Evolutionary conservation across 1,140 invertebrate genomes (phyloP).

Genomic region (Caenorhabditis latens): DNA sequence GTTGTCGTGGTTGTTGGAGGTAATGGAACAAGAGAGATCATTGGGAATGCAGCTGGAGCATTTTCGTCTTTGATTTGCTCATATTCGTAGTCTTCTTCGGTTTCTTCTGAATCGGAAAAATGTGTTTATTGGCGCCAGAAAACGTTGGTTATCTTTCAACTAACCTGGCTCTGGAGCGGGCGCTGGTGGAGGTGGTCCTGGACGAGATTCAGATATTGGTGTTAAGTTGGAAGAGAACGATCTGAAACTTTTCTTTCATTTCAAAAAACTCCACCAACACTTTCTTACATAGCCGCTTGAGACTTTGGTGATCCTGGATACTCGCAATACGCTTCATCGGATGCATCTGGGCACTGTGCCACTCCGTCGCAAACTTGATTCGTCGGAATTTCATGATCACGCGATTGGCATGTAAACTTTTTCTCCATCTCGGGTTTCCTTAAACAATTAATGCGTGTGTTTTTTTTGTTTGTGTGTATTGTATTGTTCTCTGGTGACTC

Average conservation of each 20-base stretch:
- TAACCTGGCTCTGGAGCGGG: conserved; percentile 3
- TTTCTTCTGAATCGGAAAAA: background rate
- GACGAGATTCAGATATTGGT: conserved; percentile 3
- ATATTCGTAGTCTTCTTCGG: conserved; percentile 62
- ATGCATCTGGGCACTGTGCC: conserved; percentile 62
- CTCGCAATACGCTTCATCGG: conserved; percentile 67
- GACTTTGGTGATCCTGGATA: conserved; percentile 38
- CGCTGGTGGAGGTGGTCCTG: background rate
- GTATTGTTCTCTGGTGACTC: background rate
- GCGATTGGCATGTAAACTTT: conserved; percentile 61
- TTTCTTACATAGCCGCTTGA: background rate
- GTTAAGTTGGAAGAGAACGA: conserved; percentile 3
- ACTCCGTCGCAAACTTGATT: conserved; percentile 67
- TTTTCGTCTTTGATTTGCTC: conserved; percentile 57
- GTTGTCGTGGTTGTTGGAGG: conserved; percentile 10
- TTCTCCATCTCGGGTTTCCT: conserved; percentile 60
- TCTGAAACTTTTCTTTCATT: background rate
- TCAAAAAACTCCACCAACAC: background rate
- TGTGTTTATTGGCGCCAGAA: no score
- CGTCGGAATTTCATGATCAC: conserved; percentile 57
- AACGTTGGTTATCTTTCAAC: background rate
- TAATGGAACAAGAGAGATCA: conserved; percentile 43
- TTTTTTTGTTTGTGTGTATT: background rate
- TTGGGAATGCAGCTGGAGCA: conserved; percentile 56
- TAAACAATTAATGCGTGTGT: conserved; percentile 46